phyloP scores from a whole-genome alignment of 2,888 invertebrate genomes.

The Platycheirus rosarum region DNA sequence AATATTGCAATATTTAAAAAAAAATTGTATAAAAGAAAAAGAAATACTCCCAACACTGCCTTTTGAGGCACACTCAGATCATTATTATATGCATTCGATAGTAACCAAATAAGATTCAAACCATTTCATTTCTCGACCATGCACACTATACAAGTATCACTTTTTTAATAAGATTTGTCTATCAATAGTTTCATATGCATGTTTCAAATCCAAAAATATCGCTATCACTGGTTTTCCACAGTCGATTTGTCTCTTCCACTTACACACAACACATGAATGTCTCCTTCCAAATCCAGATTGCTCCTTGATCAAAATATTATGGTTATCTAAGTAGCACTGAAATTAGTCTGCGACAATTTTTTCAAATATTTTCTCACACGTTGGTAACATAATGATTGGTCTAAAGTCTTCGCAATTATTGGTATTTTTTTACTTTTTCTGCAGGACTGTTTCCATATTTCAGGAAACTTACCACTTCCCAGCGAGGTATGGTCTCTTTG shows the following conservation, averaged over 20 bases:
- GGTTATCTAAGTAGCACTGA: background rate
- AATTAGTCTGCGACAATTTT: background rate
- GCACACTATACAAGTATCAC: too few relatives aligned
- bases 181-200: slow-evolving; percentile 12
- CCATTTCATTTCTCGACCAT: slow-evolving; percentile 3
- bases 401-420: too few relatives aligned
- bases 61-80: slow-evolving; percentile 2
- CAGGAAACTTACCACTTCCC: too few relatives aligned
- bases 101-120: slow-evolving; percentile 8
- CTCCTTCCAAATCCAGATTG: background rate
- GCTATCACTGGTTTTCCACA: background rate
- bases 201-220: background rate
- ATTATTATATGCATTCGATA: background rate
- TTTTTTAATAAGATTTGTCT: too few relatives aligned
- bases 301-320: background rate
- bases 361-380: too few relatives aligned
- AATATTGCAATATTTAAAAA: background rate
- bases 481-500: too few relatives aligned
- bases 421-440: too few relatives aligned
- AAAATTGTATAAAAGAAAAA: background rate
- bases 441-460: too few relatives aligned
- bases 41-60: slow-evolving; percentile 1
- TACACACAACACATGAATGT: background rate
- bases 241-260: background rate
- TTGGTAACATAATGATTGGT: too few relatives aligned